phyloP scores from a whole-genome alignment of 2,113 vertebrate species.

The Macroglossus sobrinus region DNA sequence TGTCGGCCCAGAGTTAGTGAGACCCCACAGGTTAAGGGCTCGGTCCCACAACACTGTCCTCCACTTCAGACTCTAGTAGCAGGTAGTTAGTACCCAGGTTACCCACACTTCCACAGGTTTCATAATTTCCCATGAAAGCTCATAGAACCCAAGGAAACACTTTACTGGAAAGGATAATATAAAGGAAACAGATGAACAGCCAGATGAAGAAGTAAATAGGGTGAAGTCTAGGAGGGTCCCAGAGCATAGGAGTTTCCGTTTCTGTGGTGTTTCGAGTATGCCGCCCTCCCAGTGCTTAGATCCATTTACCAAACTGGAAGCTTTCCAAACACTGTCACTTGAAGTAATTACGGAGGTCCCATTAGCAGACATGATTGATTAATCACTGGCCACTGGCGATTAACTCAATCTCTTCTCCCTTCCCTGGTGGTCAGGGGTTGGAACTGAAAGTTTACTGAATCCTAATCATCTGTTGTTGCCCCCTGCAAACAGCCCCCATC shows the following conservation, averaged over 20 bases:
- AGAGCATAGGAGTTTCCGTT: background rate
- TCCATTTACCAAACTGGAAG: background rate
- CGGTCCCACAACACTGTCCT: background rate
- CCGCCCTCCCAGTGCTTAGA: background rate
- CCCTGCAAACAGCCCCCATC: background rate
- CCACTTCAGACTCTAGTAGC: background rate
- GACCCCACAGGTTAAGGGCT: background rate
- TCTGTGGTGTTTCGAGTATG: background rate
- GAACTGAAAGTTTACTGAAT: background rate
- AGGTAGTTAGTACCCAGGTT: background rate
- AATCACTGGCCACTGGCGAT: background rate
- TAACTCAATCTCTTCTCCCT: background rate
- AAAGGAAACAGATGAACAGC: background rate
- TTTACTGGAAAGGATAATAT: background rate
- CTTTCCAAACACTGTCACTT: background rate
- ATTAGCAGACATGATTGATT: background rate
- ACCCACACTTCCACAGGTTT: background rate
- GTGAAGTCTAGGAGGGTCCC: background rate
- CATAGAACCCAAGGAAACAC: background rate
- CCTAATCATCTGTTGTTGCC: background rate
- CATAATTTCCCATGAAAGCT: background rate
- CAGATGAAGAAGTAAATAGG: background rate
- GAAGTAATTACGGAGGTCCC: background rate
- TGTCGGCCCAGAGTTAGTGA: background rate
- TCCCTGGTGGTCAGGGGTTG: background rate